Evolutionary conservation across 2,113 vertebrate species (phyloP).

Genomic region (Hippocampus abdominalis): DNA sequence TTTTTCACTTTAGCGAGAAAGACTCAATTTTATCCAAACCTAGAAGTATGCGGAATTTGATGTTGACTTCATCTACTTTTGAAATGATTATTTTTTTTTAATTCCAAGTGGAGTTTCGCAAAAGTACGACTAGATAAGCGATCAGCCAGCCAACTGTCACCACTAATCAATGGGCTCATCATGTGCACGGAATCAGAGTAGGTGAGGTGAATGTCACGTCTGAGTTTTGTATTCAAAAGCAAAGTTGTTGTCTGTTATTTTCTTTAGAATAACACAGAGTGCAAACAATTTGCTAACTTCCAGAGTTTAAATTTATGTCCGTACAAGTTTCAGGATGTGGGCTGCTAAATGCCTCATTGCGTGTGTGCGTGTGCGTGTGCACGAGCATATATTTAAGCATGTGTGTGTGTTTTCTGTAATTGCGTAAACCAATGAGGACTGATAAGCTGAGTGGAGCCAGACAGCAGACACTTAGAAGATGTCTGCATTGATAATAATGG

Average conservation of each 20-base stretch:
- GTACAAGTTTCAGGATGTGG: slow-evolving; percentile 36
- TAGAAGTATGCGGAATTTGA: slow-evolving; percentile 25
- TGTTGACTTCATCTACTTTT: slow-evolving; percentile 20
- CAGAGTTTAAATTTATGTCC: slow-evolving; percentile 51
- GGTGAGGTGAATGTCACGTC: slow-evolving; percentile 4
- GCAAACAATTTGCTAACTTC: neutral
- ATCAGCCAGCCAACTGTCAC: slow-evolving; percentile 31
- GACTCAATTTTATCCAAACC: neutral
- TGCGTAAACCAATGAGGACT: slow-evolving; percentile 64
- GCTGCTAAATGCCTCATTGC: slow-evolving; percentile 40
- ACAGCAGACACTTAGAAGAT: slow-evolving; percentile 70
- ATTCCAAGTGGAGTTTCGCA: slow-evolving; percentile 17
- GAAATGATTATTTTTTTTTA: slow-evolving; percentile 31
- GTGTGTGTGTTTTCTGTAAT: slow-evolving; percentile 56
- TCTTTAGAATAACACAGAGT: neutral
- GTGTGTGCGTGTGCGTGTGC: neutral
- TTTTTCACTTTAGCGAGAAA: neutral
- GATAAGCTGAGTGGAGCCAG: slow-evolving; percentile 76
- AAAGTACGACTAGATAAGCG: slow-evolving; percentile 42
- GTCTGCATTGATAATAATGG: slow-evolving; percentile 68
- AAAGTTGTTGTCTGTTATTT: slow-evolving; percentile 15
- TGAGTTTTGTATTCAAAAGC: slow-evolving; percentile 18
- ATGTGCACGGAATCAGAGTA: slow-evolving; percentile 27
- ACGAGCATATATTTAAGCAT: slow-evolving; percentile 22
- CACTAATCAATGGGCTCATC: slow-evolving; percentile 38